Evolutionary conservation across 2,797 vertebrate genomes (phyloP), one percentile per base, ranked within the genome.

Genomic region (Anabas testudineus): DNA sequence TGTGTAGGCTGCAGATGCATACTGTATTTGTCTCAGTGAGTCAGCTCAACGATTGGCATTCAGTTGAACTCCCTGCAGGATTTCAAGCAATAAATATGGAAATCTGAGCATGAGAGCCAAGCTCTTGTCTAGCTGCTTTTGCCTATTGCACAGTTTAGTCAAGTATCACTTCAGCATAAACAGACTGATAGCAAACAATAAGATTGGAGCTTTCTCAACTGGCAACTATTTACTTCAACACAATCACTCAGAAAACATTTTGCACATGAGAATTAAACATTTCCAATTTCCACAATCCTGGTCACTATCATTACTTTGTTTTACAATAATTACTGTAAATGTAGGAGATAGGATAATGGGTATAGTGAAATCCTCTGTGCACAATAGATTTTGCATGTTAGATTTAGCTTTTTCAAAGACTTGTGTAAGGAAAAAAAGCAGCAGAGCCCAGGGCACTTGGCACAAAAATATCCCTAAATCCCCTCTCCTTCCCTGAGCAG

Each of bases 21-120:
- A 46, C 43, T 46, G 43, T 46, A 79, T 83, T 87, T 87, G 80
- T 86, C 81, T 88, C 67, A 70, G 74, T 89, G 87, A 91, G 87
- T 87, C 88, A 90, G 81, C 82, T 78, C 60, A 59, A 80, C 81
- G 67, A 93, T 93, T 93, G 93, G 89, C 91, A 93, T 94, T 93
- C 92, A 88, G 78, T 82, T 88, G 87, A 91, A 92, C 92, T 92
- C 93, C 86, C 92, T 71, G 74, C 88, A 88, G 90, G 91, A 91
- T 93, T 90, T 87, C 85, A 90, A 90, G 93, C 90, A 95, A 94
- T 93, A 93, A 93, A 93, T 93, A 93, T 94, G 93, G 92, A 92
- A 94, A 94, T 94, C 75, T 88, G 85, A 89, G 91, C 77, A 90
- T 85, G 87, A 91, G 89, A 90, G 90, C 86, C 80, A 76, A 81